phyloP scores from a whole-genome alignment of 1,140 invertebrate genomes.

The Pogonomyrmex barbatus region DNA sequence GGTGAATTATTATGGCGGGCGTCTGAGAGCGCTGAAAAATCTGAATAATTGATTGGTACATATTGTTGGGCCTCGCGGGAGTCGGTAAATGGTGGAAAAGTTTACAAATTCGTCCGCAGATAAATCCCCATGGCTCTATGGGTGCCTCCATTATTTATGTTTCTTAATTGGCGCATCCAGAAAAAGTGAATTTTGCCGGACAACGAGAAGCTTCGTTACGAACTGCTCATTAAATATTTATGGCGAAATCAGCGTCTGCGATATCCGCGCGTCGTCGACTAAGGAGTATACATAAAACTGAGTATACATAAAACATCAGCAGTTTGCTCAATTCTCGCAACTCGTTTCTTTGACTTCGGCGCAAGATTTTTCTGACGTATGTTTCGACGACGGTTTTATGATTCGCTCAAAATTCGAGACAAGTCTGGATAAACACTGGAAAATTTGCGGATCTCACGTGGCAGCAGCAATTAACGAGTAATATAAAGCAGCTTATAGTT shows the following conservation, averaged over 20 bases:
- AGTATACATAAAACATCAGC: slow-evolving; percentile 71
- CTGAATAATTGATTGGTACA: slow-evolving; percentile 76
- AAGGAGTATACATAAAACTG: neutral
- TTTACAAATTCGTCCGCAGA: slow-evolving; percentile 17
- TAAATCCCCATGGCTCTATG: slow-evolving; percentile 1
- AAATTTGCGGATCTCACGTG: neutral
- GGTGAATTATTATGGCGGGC: neutral
- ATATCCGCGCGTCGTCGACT: slow-evolving; percentile 49
- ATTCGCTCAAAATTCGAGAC: neutral
- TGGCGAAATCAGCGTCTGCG: slow-evolving; percentile 63
- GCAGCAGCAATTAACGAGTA: neutral
- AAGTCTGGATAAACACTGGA: neutral
- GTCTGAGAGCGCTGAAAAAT: slow-evolving; percentile 62
- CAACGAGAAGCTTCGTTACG: slow-evolving; percentile 69
- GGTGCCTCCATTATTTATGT: slow-evolving; percentile 66
- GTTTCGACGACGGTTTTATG: neutral
- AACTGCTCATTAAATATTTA: slow-evolving; percentile 77
- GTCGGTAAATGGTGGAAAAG: slow-evolving; percentile 40
- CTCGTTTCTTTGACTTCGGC: slow-evolving; percentile 32
- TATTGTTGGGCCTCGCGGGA: slow-evolving; percentile 48
- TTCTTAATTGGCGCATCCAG: slow-evolving; percentile 72
- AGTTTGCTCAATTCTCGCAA: slow-evolving; percentile 35
- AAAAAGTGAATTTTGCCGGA: slow-evolving; percentile 29
- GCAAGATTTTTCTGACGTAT: slow-evolving; percentile 22
- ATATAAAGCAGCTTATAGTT: too few relatives aligned